A percentile compares a stretch with the other conserved stretches of the same genome.
Evolutionary conservation across 2,797 vertebrate genomes (phyloP).

Genomic region (Dromococcyx pavoninus): DNA sequence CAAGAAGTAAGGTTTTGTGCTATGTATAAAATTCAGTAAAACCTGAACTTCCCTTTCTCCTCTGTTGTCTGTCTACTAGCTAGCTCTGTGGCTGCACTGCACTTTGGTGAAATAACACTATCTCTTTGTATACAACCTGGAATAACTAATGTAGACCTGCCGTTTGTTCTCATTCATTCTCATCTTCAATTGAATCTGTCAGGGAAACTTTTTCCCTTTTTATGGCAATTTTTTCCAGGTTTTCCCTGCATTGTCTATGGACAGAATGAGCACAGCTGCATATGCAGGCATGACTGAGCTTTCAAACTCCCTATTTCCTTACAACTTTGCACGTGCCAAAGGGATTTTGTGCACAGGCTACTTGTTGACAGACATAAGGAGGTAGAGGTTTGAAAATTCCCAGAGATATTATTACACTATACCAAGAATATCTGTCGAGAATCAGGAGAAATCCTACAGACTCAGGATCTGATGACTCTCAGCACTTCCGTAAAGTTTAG

Average conservation of each 20-base stretch:
- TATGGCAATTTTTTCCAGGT: not conserved
- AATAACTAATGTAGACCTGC: not conserved
- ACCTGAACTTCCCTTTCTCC: not conserved
- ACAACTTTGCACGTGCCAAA: not conserved
- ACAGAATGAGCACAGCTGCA: slow-evolving; percentile 3
- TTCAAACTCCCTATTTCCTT: slow-evolving; percentile 12
- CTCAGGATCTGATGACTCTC: not conserved
- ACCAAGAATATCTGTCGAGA: slow-evolving; percentile 57
- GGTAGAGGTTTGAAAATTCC: slow-evolving; percentile 52
- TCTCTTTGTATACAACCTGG: not conserved
- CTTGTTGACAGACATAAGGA: slow-evolving; percentile 60
- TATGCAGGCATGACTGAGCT: not conserved
- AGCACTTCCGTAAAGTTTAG: not conserved
- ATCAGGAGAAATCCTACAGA: slow-evolving; percentile 46
- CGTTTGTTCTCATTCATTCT: not conserved
- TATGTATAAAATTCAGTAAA: not conserved
- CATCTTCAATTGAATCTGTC: not conserved
- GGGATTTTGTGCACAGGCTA: slow-evolving; percentile 38
- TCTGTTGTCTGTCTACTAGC: not conserved
- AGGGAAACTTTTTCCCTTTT: not conserved
- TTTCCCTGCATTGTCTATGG: not conserved
- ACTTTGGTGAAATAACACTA: not conserved
- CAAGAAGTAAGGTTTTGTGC: not conserved
- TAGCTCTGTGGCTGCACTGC: not conserved
- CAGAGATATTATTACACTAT: slow-evolving; percentile 65